Evolutionary conservation across 2,113 vertebrate genomes (phyloP).

Genomic region (Hyla sarda): DNA sequence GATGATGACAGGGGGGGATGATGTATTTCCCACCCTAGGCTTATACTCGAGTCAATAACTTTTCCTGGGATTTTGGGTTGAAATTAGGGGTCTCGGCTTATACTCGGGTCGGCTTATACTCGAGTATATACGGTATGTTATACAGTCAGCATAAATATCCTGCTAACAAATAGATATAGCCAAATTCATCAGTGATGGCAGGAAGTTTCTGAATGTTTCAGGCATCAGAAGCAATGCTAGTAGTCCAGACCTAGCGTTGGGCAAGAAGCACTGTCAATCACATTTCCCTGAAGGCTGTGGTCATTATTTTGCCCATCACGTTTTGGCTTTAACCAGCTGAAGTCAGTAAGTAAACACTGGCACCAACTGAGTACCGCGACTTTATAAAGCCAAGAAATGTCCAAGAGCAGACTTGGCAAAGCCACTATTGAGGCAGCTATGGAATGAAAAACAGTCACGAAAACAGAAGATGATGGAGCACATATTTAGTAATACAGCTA

Average conservation of each 20-base stretch:
- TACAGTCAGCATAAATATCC: too few species aligned
- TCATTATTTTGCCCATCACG: conserved; percentile 1
- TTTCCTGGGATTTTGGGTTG: too few species aligned
- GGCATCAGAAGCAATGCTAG: background rate
- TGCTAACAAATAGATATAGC: too few species aligned
- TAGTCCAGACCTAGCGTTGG: background rate
- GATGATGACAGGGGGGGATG: too few species aligned
- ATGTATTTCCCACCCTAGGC: too few species aligned
- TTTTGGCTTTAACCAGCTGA: conserved; percentile 7
- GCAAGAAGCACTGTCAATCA: background rate
- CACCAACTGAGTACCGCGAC: background rate
- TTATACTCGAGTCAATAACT: too few species aligned
- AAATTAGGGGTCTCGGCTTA: too few species aligned
- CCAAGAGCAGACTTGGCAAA: background rate
- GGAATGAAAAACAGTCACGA: background rate
- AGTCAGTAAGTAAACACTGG: conserved; percentile 20
- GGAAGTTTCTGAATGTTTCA: background rate
- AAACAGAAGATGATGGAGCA: background rate
- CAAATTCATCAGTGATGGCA: background rate
- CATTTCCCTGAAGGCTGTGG: background rate
- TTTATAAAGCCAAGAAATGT: background rate
- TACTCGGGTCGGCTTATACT: too few species aligned
- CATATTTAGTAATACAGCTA: background rate
- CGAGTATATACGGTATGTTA: too few species aligned
- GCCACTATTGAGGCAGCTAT: background rate